Evolutionary conservation across 2,797 vertebrate species (phyloP).

Genomic region (Coregonus suidteri): DNA sequence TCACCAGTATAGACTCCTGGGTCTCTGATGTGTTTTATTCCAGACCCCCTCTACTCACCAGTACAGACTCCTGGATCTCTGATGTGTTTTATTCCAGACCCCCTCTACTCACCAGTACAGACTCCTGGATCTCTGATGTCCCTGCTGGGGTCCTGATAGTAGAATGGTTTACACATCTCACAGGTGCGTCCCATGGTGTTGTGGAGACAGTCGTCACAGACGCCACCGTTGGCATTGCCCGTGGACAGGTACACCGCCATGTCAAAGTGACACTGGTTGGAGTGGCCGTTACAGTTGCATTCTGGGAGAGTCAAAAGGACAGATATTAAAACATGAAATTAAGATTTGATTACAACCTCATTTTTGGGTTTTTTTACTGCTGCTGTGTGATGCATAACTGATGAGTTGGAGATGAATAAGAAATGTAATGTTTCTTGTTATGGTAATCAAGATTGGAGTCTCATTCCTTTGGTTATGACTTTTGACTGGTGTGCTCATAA

Average conservation of each 20-base stretch:
- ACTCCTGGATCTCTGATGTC: slow-evolving; percentile 75
- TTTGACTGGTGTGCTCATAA: no score
- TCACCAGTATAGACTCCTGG: no score
- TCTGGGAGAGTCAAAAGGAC: slow-evolving; percentile 51
- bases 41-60: no score
- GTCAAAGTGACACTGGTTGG: slow-evolving; percentile 78
- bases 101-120: slow-evolving; percentile 77
- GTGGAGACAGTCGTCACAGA: slow-evolving; percentile 86
- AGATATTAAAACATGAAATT: neutral
- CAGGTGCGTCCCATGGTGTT: slow-evolving; percentile 81
- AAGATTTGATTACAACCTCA: no score
- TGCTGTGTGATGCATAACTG: no score
- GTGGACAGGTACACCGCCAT: slow-evolving; percentile 82
- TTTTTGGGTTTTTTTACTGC: no score
- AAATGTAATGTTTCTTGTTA: no score
- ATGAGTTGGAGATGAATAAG: no score
- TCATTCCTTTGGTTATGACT: no score
- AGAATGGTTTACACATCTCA: slow-evolving; percentile 79
- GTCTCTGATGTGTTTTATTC: no score
- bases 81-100: slow-evolving; percentile 23
- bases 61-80: no score
- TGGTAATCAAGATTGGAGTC: no score
- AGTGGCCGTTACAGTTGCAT: slow-evolving; percentile 78
- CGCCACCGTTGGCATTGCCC: slow-evolving; percentile 84
- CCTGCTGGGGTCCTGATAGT: slow-evolving; percentile 71